A percentile compares a stretch with the other conserved stretches of the same genome.
Conservation (phyloP, 1,140 invertebrate genomes). For the Orchestia grillus region DNA sequence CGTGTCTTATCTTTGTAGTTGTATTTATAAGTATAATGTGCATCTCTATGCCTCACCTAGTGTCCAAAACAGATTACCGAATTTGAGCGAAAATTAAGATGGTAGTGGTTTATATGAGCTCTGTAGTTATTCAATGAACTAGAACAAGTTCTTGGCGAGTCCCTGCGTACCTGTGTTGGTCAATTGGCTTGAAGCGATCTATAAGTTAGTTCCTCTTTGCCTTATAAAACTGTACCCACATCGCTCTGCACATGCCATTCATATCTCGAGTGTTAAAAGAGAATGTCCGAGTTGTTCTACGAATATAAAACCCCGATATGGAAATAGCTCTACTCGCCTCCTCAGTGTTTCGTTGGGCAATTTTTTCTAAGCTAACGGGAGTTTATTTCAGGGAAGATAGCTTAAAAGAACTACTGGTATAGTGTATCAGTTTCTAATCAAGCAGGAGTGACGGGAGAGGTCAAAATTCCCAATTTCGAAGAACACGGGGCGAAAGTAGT, state of each 20-base stretch:
- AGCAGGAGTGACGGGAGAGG: background rate
- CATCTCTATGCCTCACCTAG: background rate
- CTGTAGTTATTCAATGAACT: background rate
- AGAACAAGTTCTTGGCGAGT: background rate
- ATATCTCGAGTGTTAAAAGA: background rate
- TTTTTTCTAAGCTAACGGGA: background rate
- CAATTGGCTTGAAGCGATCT: background rate
- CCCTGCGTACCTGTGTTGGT: background rate
- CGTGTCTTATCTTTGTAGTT: background rate
- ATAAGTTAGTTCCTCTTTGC: background rate
- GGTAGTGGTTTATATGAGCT: background rate
- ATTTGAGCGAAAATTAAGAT: background rate
- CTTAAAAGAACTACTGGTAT: background rate
- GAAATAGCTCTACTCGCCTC: background rate
- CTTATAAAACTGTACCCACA: background rate
- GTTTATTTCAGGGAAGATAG: background rate
- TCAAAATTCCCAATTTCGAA: conserved; percentile 23
- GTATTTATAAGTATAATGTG: background rate
- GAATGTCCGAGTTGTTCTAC: background rate
- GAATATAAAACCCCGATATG: background rate
- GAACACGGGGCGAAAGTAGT: background rate
- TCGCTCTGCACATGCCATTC: background rate
- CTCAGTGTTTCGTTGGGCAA: too few species aligned
- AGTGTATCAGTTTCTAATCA: background rate
- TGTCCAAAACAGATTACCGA: background rate